Evolutionary conservation across 2,797 vertebrate species (phyloP), one percentile per base, ranked within the genome.

Genomic region (Salarias fasciatus): DNA sequence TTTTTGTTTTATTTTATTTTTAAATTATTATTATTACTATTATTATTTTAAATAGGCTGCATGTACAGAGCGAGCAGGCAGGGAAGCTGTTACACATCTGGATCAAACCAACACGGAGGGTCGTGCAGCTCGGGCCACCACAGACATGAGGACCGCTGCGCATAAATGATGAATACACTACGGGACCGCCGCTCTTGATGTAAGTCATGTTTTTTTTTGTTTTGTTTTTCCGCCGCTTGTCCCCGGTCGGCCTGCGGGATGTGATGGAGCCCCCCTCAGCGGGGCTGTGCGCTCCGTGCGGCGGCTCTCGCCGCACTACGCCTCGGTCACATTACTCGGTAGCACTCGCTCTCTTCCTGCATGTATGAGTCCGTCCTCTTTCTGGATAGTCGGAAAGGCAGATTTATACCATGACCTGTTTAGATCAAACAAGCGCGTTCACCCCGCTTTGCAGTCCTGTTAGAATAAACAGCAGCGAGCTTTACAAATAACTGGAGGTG

Each of bases 61-160:
- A 69, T 42, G 69, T 65, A 18, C 55, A 50, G 15, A 37, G 42
- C 52, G 63, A 51, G 57, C 75, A 49, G 74, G 70, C 68, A 44
- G 63, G n/a, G 66, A 61, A 62, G 75, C 72, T 72, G 77, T 67
- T 53, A 67, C 85, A 86, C 90, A 88, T 89, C 88, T 90, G 90
- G 87, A 85, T 78, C 71, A 15, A 28, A 71, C 62, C 74, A 71
- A 48, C 69, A 63, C 68, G 2, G 18, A 80, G 70, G 61, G 28
- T 67, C 74, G 63, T 15, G 71, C 50, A 53, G 10, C 59, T 53
- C 66, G 53, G 62, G 43, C 64, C 77, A 56, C 57, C 6, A n/a
- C 84, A 72, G 55, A 55, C 69, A 73, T 54, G 79, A 80, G 79
- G 80, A 75, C 29, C 6, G 62, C 69, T 55, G 75, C 75, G 61